Base-by-base conservation (phyloP, 2,113 vertebrate genomes). In the Cyanocitta stelleri region DNA sequence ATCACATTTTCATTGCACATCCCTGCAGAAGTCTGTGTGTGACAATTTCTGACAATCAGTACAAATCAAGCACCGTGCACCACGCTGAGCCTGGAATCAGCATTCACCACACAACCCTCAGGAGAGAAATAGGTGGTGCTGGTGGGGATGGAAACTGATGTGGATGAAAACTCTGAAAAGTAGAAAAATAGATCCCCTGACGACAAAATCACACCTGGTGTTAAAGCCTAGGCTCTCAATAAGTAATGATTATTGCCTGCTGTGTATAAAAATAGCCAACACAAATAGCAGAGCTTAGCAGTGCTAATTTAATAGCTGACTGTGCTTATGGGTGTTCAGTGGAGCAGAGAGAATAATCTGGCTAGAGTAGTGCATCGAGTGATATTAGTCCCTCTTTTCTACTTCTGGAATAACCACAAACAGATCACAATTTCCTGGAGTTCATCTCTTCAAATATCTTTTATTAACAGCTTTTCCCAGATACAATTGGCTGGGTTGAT, bases 261-360 rank as follows among this genome's bases (percentile, higher is more conserved):
- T 97, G 92, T 56, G 95, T 93, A 78, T 97, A 97, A 97, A 97
- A 97, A 97, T 93, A 97, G 95, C 95, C 91, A 94, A 78, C 74
- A 92, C 77, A 95, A 97, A 95, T 93, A 97, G 91, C 91, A 92
- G 56, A 93, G 84, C 90, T 96, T 93, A 95, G 95, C 77, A 78
- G 89, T 76, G 87, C 87, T 97, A 96, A 96, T 97, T 97, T 97
- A 95, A 96, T 97, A 97, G 96, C 23, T 95, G 89, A 84, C 92
- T 97, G 80, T 97, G 85, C 95, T 96, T 87, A 94, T 41, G 87
- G 72, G 71, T 87, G 93, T 73, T 89, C 95, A 95, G 72, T 89
- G 93, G 89, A 97, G 87, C 90, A 92, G 67, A 90, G 89, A 33
- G 21, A 92, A 94, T 97, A 95, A 93, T 95, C 95, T 22, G 51